Conservation (phyloP, 2,888 invertebrate genomes). For the Calameuta filiformis region DNA sequence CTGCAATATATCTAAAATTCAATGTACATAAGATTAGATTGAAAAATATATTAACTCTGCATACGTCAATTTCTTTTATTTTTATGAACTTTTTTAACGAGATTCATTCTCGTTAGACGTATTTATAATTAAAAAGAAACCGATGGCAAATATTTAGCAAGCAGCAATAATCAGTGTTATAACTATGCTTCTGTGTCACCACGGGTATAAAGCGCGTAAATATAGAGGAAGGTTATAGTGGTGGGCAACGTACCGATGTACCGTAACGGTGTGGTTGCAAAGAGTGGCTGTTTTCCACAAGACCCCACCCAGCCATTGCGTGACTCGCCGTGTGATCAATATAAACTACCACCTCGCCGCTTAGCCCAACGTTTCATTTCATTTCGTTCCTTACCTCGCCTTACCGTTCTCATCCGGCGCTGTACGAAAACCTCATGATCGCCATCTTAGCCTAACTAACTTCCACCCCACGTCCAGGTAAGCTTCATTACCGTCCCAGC, state of each 20-base stretch:
- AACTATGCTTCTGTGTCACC: neutral
- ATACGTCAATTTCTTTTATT: neutral
- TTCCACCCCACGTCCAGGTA: slow-evolving; percentile 23
- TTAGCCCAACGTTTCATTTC: slow-evolving; percentile 10
- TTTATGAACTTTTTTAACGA: neutral
- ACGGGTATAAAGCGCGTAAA: neutral
- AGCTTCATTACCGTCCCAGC: slow-evolving; percentile 4
- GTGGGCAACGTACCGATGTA: neutral
- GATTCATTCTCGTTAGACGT: neutral
- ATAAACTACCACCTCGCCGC: slow-evolving; percentile 25
- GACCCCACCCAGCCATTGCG: slow-evolving; percentile 50
- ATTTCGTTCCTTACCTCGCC: slow-evolving; percentile 14
- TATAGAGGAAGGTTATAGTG: neutral
- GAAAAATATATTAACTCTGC: neutral
- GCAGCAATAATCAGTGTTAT: neutral
- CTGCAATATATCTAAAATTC: neutral
- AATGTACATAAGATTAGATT: neutral
- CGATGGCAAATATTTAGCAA: neutral
- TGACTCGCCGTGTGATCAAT: slow-evolving; percentile 53
- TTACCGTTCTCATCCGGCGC: slow-evolving; percentile 2
- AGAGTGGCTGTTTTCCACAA: slow-evolving; percentile 36
- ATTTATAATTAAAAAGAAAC: neutral
- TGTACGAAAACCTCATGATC: slow-evolving; percentile 10
- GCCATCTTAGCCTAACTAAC: slow-evolving; percentile 19
- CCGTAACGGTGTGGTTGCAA: slow-evolving; percentile 9